Percentiles rank a stretch among this genome's conserved stretches.
Evolutionary conservation across 2,888 invertebrate species (phyloP).

Genomic region (Harpalus rubripes): DNA sequence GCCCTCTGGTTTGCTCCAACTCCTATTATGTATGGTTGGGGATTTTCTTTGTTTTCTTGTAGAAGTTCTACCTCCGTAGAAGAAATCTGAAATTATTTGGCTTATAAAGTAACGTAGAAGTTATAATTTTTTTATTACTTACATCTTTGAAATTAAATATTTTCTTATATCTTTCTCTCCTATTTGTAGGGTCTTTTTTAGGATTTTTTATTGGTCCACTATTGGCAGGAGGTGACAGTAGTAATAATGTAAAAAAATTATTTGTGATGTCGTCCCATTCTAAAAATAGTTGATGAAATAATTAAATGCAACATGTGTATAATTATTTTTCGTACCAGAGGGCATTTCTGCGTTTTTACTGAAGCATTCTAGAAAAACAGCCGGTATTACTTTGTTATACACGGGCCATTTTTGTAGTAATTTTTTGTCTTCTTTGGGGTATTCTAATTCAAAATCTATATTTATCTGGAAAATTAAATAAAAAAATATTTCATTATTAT

Average conservation of each 20-base stretch:
- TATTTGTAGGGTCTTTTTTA: not conserved
- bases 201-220: not conserved
- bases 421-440: not conserved
- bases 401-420: not conserved
- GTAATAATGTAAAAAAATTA: not conserved
- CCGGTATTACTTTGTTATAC: not conserved
- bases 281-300: not conserved
- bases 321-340: not conserved
- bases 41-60: not conserved
- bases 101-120: no score
- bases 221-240: not conserved
- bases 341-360: not conserved
- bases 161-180: not conserved
- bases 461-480: not conserved
- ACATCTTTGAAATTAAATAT: not conserved
- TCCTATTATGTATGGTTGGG: slow-evolving; percentile 3
- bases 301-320: no score
- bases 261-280: not conserved
- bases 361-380: not conserved
- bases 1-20: not conserved
- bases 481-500: no score
- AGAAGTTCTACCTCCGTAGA: not conserved
- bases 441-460: not conserved
- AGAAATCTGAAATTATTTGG: slow-evolving; percentile 1
- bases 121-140: not conserved